These are phyloP conservation scores for Rambutsinella grinnellia DNA, from an alignment of 2,888 invertebrate species.

Conservation along the genomic window DNA sequence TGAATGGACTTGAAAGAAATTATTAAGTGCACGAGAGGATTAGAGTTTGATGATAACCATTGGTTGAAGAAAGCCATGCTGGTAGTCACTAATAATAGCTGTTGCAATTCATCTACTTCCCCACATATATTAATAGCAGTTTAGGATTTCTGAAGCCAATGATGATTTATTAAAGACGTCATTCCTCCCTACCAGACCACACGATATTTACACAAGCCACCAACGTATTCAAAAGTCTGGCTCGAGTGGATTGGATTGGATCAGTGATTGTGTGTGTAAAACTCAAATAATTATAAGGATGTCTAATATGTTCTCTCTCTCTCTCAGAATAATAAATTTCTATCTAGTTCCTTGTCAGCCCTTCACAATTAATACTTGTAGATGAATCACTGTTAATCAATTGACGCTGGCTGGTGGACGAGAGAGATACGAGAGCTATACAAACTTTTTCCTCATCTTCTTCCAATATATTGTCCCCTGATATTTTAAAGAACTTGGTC, in stretches of 20 bases:
- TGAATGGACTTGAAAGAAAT: no score
- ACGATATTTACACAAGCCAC: background rate
- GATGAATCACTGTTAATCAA: conserved; percentile 42
- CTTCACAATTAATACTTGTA: conserved; percentile 36
- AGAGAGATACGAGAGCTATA: conserved; percentile 2
- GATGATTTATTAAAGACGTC: conserved; percentile 58
- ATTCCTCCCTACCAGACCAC: background rate
- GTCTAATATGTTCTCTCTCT: no score
- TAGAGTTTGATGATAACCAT: no score
- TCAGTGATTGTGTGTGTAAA: no score
- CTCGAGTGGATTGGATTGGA: no score
- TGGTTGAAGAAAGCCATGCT: no score
- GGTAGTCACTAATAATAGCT: no score
- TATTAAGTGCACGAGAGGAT: no score
- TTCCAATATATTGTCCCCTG: background rate
- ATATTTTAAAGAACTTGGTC: background rate
- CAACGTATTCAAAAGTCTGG: background rate
- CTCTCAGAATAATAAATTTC: conserved; percentile 50
- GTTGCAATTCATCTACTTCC: no score
- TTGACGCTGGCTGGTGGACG: conserved; percentile 21
- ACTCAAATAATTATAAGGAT: background rate
- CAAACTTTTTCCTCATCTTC: background rate
- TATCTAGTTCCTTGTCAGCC: conserved; percentile 48
- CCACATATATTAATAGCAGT: no score
- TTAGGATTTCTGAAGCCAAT: conserved; percentile 52